These are phyloP conservation scores for Yponomeuta cagnagella DNA, from an alignment of 2,888 invertebrate species.

Conservation along the genomic window DNA sequence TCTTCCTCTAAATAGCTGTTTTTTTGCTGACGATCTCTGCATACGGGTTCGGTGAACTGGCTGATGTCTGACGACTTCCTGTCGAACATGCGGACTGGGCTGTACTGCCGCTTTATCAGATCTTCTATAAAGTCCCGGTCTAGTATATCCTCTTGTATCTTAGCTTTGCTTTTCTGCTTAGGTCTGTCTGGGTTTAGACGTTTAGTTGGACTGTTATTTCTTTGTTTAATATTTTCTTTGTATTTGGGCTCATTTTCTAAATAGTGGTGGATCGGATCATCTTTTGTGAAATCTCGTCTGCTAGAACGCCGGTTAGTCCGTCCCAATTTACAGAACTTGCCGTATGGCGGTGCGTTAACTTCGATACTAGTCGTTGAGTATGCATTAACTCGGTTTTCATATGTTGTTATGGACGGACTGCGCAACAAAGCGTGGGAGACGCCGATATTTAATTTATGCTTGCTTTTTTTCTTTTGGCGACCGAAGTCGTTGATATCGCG, in stretches of 20 bases:
- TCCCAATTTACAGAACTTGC: not conserved
- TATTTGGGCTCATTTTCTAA: not conserved
- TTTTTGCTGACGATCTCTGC: constrained; percentile 41
- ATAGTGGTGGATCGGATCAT: not conserved
- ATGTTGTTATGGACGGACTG: not conserved
- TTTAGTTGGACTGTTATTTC: constrained; percentile 22
- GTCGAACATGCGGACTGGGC: constrained; percentile 51
- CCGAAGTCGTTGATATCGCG: not conserved
- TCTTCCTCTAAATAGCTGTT: not conserved
- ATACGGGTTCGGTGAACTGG: constrained; percentile 59
- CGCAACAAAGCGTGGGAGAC: not conserved
- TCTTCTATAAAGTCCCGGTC: constrained; percentile 57
- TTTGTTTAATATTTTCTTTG: not conserved
- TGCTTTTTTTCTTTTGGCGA: not conserved
- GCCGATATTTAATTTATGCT: not conserved
- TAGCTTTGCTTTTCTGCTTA: not conserved
- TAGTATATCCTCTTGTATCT: constrained; percentile 20
- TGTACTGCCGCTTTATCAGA: constrained; percentile 57
- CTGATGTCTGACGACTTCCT: constrained; percentile 48
- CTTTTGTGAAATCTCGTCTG: not conserved
- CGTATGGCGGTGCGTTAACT: not conserved
- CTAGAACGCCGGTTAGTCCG: not conserved
- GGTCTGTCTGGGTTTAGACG: constrained; percentile 26
- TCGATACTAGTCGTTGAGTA: not conserved
- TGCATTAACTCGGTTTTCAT: not conserved